Evolutionary conservation across 2,797 vertebrate genomes (phyloP).

Genomic region (Thunnus albacares): DNA sequence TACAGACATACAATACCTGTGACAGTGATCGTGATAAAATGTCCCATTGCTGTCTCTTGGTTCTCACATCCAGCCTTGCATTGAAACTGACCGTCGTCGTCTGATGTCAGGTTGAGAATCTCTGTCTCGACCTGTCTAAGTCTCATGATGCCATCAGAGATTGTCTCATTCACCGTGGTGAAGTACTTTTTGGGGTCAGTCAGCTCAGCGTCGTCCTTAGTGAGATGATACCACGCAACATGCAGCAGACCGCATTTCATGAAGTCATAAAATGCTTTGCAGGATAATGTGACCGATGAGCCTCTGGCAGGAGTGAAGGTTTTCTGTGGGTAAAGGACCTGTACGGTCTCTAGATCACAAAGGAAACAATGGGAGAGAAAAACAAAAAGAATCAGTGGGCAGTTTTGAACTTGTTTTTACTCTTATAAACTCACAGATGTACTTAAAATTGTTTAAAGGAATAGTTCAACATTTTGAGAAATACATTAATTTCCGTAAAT

Average conservation of each 20-base stretch:
- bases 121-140: conserved; percentile 53
- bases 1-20: conserved; percentile 33
- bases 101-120: conserved; percentile 15
- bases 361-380: neutral
- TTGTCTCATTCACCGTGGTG: conserved; percentile 61
- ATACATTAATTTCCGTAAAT: neutral
- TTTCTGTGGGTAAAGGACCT: neutral
- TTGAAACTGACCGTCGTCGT: conserved; percentile 9
- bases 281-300: conserved; percentile 53
- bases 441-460: neutral
- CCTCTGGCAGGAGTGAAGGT: neutral
- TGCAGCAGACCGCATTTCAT: rapidly evolving
- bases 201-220: rapidly evolving
- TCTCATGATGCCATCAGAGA: rapidly evolving
- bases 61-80: conserved; percentile 32
- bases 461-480: neutral
- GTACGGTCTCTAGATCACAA: conserved; percentile 10
- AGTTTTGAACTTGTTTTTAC: neutral
- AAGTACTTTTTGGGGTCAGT: conserved; percentile 43
- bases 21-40: neutral
- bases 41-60: conserved; percentile 14
- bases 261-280: neutral
- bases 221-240: neutral
- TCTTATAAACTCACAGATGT: neutral
- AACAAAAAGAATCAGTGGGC: neutral